Evolutionary conservation across 2,888 invertebrate species (phyloP), one percentile per base, ranked within the genome.

Genomic region (Acheta domesticus): DNA sequence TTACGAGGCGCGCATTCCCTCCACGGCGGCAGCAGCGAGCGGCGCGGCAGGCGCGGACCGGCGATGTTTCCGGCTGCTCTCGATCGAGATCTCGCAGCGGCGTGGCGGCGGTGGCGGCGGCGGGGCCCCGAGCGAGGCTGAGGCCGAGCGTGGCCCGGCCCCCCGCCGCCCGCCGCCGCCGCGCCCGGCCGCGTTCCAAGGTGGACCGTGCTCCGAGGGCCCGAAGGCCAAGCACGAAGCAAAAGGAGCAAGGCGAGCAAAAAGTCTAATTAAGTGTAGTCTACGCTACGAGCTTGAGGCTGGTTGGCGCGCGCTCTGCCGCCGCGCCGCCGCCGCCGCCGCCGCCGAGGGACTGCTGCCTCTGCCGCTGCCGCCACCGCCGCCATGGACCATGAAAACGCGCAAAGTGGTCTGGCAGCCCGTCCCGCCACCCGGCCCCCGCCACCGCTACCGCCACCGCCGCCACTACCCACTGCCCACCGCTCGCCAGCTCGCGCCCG

Each of bases 181-280:
- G 8, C 8, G 8, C 8, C 62, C 62, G 62, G n/a, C 62, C 62
- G 62, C 62, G 62, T 62, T 62, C 62, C 62, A 62, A 62, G n/a
- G 62, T 62, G 62, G 62, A 62, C 62, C 62, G 62, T 62, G 62
- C 62, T 62, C 62, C 62, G 16, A 62, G 1, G 62, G 62, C 62
- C 62, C n/a, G 16, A 62, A 62, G 62, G 62, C 62, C 62, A 62
- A n/a, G 62, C 62, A n/a, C 62, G 16, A 62, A n/a, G 62, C 62
- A n/a, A 19, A 62, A 14, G 16, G n/a, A 62, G 62, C 62, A 62
- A 62, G 8, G n/a, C 16, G n/a, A 62, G n/a, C 62, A 62, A 62
- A 62, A 62, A 62, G 62, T 62, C 62, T 62, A 62, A 62, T 62
- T 62, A 62, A 62, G 62, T 62, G n/a, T 62, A 62, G 62, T 62